Conservation (phyloP, 1,140 invertebrate species). For the Druon quercuslanigerum region DNA sequence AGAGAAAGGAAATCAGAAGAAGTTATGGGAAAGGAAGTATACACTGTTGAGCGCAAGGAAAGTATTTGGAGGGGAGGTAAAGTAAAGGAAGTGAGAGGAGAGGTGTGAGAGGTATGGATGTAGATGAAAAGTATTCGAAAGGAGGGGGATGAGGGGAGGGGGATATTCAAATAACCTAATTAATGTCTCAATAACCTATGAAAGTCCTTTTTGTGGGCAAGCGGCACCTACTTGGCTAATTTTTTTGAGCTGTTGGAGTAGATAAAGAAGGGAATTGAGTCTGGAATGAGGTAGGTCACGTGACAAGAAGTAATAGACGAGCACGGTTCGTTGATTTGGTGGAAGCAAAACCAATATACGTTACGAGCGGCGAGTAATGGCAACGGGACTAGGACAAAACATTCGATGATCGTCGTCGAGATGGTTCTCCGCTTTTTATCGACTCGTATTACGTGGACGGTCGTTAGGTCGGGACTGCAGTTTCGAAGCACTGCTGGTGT, state of each 20-base stretch:
- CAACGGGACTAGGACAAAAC: slow-evolving; percentile 31
- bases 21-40: no score
- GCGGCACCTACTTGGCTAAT: background rate
- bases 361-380: slow-evolving; percentile 41
- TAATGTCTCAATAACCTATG: no score
- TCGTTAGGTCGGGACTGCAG: background rate
- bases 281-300: background rate
- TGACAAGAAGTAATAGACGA: background rate
- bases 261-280: slow-evolving; percentile 16
- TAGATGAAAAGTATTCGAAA: no score
- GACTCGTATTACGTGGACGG: slow-evolving; percentile 6
- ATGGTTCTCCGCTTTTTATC: slow-evolving; percentile 25
- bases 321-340: background rate
- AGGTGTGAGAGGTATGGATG: no score
- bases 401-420: slow-evolving; percentile 22
- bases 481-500: background rate
- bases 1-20: no score
- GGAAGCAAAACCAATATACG: slow-evolving; percentile 28
- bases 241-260: background rate
- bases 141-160: no score
- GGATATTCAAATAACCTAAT: no score
- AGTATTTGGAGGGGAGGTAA: no score
- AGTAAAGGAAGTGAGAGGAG: no score
- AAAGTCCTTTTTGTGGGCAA: no score
- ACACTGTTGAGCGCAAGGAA: no score